Conservation (phyloP, 2,797 vertebrate species). For the Cyprinella venusta region DNA sequence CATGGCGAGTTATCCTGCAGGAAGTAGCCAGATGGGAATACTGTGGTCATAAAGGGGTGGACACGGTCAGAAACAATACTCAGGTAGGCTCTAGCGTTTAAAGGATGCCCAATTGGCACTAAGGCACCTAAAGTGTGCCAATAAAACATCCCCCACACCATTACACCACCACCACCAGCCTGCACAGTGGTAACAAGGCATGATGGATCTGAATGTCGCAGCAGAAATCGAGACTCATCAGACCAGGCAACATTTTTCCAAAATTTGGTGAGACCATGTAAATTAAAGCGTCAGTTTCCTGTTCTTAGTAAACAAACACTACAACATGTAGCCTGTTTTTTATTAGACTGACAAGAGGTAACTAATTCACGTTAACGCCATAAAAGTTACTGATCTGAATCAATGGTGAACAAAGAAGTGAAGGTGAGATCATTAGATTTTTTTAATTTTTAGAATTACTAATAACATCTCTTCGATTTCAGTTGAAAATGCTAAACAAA, state of each 20-base stretch:
- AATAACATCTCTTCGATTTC: neutral
- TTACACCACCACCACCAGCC: no score
- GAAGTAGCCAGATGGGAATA: conserved; percentile 52
- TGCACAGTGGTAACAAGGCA: no score
- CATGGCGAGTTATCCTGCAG: conserved; percentile 43
- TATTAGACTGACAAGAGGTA: neutral
- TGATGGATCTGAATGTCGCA: no score
- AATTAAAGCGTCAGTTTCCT: neutral
- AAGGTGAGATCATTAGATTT: neutral
- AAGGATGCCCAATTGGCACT: neutral
- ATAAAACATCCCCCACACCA: neutral
- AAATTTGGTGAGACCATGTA: neutral
- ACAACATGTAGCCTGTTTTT: neutral
- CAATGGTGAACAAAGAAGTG: neutral
- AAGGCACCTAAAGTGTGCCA: neutral
- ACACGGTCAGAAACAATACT: conserved; percentile 30
- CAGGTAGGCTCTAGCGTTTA: neutral
- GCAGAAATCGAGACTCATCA: no score
- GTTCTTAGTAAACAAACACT: neutral
- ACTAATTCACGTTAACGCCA: neutral
- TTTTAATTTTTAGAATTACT: neutral
- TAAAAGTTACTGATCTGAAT: conserved; percentile 15
- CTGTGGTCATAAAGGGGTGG: conserved; percentile 43
- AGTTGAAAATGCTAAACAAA: neutral
- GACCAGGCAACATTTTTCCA: no score